Evolutionary conservation across 1,140 invertebrate species (phyloP).

Genomic region (Apis florea): DNA sequence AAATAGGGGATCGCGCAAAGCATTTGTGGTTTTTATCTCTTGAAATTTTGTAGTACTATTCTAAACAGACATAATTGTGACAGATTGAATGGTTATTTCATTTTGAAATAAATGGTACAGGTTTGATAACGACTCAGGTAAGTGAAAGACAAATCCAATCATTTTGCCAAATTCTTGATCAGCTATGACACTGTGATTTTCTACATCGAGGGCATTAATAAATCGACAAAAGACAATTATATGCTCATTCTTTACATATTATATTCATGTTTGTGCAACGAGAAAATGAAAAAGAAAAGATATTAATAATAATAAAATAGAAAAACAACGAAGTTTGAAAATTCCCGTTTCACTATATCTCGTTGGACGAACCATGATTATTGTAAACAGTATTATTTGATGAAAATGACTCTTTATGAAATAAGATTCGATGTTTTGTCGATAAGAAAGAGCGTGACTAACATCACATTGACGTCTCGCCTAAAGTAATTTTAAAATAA

Average conservation of each 20-base stretch:
- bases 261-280: background rate
- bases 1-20: background rate
- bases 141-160: slow-evolving; percentile 27
- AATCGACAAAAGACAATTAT: slow-evolving; percentile 3
- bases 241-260: slow-evolving; percentile 29
- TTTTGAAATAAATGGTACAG: background rate
- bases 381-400: slow-evolving; percentile 45
- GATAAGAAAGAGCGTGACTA: background rate
- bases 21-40: slow-evolving; percentile 24
- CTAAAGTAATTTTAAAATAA: slow-evolving; percentile 22
- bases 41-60: slow-evolving; percentile 28
- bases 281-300: background rate
- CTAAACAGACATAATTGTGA: background rate
- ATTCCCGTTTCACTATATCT: background rate
- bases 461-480: slow-evolving; percentile 42
- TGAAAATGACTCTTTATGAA: slow-evolving; percentile 15
- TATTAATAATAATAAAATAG: background rate
- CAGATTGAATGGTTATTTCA: slow-evolving; percentile 12
- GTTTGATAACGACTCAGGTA: slow-evolving; percentile 21
- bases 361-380: background rate
- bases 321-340: slow-evolving; percentile 16
- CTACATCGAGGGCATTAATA: slow-evolving; percentile 26
- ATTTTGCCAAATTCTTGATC: slow-evolving; percentile 13
- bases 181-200: slow-evolving; percentile 26
- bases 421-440: slow-evolving; percentile 8